Evolutionary conservation across 2,113 vertebrate species (phyloP), one percentile per base, ranked within the genome.

Genomic region (Ciconia stormi): DNA sequence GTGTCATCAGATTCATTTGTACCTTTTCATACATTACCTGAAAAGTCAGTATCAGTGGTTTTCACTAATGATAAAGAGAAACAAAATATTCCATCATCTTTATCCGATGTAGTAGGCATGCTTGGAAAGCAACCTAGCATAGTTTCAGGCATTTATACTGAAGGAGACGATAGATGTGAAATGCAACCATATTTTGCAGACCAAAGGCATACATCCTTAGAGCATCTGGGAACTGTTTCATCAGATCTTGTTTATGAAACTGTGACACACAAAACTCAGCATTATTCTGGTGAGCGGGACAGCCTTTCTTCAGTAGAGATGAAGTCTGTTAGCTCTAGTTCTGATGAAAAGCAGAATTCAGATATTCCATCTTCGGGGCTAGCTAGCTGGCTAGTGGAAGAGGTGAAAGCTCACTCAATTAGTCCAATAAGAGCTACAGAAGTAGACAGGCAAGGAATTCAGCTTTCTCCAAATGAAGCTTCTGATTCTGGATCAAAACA

Each of bases 41-140:
- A 95, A 63, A 84, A 89, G 52, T 38, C 90, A 86, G 47, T 62
- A 36, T 30, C 72, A 21, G 50, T 71, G 91, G 21, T 46, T 63
- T 67, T 86, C 73, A 82, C 49, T 87, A 55, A 44, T 49, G 44
- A 96, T 67, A 79, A 95, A 69, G 78, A 97, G 87, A 94, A 93
- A 67, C 65, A 95, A 85, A 93, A 87, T 93, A 91, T 82, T 59
- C 76, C 74, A 40, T 61, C 71, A 15, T 74, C 91, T 84, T 81
- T 65, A 27, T 73, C 81, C 13, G 36, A 44, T 20, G 56, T 87
- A 55, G 89, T 50, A 95, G 72, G 13, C 38, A 38, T 25, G 22
- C n/a, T 65, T 78, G 42, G 56, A 56, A 36, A 47, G 25, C 66
- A 94, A 26, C 23, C 82, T 70, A 42, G 81, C 10, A 16, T 6